These are phyloP conservation scores for Drosophila austrosaltans DNA, from an alignment of 2,888 invertebrate species.

Conservation along the genomic window DNA sequence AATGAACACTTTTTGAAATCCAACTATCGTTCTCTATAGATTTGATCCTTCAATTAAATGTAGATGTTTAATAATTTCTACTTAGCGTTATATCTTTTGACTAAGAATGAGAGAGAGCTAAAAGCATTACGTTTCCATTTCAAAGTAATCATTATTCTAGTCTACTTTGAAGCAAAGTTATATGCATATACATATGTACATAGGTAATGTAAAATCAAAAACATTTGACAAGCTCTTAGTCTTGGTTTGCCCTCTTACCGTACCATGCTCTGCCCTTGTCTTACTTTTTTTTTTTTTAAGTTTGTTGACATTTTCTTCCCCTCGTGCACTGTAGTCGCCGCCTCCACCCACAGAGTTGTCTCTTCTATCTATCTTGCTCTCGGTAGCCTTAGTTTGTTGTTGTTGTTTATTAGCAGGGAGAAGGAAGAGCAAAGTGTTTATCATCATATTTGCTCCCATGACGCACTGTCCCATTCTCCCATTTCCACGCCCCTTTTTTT, in stretches of 20 bases:
- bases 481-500: neutral
- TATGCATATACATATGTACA: neutral
- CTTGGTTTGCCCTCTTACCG: neutral
- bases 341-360: neutral
- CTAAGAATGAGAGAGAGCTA: no score
- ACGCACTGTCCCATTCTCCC: slow-evolving; percentile 28
- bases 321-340: neutral
- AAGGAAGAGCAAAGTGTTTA: slow-evolving; percentile 8
- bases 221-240: slow-evolving; percentile 8
- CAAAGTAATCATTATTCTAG: no score
- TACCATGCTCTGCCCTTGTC: slow-evolving; percentile 10
- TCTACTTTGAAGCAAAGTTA: no score
- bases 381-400: no score
- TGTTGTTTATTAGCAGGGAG: neutral
- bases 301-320: slow-evolving; percentile 29
- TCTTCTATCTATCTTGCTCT: neutral
- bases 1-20: neutral
- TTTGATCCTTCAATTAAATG: neutral
- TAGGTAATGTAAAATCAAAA: neutral
- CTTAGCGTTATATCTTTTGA: no score
- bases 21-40: neutral
- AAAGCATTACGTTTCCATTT: no score
- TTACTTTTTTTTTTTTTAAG: neutral
- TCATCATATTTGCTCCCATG: slow-evolving; percentile 1
- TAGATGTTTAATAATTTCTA: no score